Evolutionary conservation across 2,797 vertebrate species (phyloP), one percentile per base, ranked within the genome.

Genomic region (Salarias fasciatus): DNA sequence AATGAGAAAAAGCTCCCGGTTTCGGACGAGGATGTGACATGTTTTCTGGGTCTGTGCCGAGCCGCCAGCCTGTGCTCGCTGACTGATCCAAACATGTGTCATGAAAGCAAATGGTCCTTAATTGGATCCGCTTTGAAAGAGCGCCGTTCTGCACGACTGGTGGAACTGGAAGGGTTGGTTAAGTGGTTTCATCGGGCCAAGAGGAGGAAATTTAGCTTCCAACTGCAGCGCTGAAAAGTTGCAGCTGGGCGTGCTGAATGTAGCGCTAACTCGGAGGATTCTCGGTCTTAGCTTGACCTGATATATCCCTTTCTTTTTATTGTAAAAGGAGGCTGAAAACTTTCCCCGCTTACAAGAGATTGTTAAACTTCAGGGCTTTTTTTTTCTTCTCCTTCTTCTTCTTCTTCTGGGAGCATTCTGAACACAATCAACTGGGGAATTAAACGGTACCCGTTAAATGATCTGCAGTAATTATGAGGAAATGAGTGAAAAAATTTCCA

Each of bases 121-220:
- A 80, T 72, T 63, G 53, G 63, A 52, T 47, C 3, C 5, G 6
- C 28, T 36, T 15, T 48, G 53, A 48, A 54, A 57, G 40, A 47
- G 38, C 5, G 52, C 40, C 38, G 38, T 63, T 52, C 40, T 35
- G 49, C 53, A 37, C 52, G 41, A 56, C 56, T 50, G 41, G 42
- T 12, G 40, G 47, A 61, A 57, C 52, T 51, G 35, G 2, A 30
- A 29, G 56, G 47, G 56, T 24, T 30, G 44, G 47, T 43, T 86
- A 67, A 73, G 75, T 81, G 77, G 75, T 82, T 80, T 66, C 78
- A 78, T 36, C 29, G 66, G 69, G 35, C 51, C 51, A 13, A 42
- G 30, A 12, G n/a, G 24, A 42, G 10, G 18, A 43, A 38, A 69
- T 9, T 6, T 6, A 3, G 45, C 36, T 54, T 64, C 38, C 52